A percentile compares a stretch with the other conserved stretches of the same genome.
Conservation (phyloP, 2,888 invertebrate genomes). For the Phyllotreta striolata region DNA sequence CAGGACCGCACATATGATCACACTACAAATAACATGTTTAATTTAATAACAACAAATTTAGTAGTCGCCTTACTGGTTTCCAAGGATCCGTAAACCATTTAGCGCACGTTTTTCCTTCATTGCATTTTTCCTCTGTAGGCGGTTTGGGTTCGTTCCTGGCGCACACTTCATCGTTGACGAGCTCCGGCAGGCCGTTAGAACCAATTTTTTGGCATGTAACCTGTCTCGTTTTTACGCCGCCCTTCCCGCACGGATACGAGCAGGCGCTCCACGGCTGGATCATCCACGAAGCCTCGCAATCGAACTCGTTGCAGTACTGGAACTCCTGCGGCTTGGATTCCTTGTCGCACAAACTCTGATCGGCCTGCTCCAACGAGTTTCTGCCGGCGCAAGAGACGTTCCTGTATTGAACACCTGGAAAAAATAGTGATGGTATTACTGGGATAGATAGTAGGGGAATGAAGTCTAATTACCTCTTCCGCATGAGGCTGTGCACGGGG, state of each 20-base stretch:
- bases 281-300: conserved; percentile 85
- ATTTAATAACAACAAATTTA: background rate
- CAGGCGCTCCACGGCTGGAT: conserved; percentile 82
- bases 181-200: conserved; percentile 72
- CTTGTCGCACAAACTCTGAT: conserved; percentile 80
- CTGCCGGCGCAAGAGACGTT: conserved; percentile 83
- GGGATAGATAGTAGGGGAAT: background rate
- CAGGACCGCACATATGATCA: conserved; percentile 89
- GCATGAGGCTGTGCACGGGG: conserved; percentile 84
- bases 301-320: conserved; percentile 76
- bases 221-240: conserved; percentile 73
- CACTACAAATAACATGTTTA: conserved; percentile 66
- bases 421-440: conserved; percentile 2
- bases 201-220: conserved; percentile 84
- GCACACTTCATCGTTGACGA: conserved; percentile 79
- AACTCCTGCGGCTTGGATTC: conserved; percentile 74
- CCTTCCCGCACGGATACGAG: conserved; percentile 79
- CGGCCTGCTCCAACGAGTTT: conserved; percentile 74
- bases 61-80: conserved; percentile 78
- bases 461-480: conserved; percentile 93
- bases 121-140: conserved; percentile 74
- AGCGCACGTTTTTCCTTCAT: conserved; percentile 80
- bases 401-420: conserved; percentile 75
- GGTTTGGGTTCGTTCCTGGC: conserved; percentile 76
- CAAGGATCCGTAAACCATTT: conserved; percentile 89